phyloP scores from a whole-genome alignment of 2,888 invertebrate genomes.

The Cosmia trapezina region DNA sequence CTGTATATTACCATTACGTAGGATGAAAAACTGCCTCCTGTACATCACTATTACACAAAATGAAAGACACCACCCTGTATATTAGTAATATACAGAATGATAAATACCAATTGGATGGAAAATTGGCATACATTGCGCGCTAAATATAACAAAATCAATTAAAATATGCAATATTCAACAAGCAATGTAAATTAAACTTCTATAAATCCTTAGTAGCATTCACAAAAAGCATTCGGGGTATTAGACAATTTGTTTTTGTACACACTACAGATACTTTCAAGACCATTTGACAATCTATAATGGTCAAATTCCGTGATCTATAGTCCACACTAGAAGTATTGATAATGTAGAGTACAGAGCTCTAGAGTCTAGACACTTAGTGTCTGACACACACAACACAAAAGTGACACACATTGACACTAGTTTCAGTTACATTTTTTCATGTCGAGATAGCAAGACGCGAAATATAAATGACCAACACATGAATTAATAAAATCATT shows the following conservation, averaged over 20 bases:
- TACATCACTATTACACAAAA: not conserved
- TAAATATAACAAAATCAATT: not conserved
- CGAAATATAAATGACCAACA: not conserved
- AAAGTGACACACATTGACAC: slow-evolving; percentile 30
- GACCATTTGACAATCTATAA: slow-evolving; percentile 6
- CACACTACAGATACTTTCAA: slow-evolving; percentile 7
- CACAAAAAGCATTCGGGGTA: slow-evolving; percentile 10
- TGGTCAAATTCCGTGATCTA: not conserved
- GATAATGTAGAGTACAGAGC: not conserved
- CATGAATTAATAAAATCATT: no score
- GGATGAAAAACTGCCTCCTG: not conserved
- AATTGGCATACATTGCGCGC: not conserved
- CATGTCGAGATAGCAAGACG: no score
- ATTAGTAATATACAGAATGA: not conserved
- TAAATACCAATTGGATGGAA: not conserved
- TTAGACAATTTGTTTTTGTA: slow-evolving; percentile 18
- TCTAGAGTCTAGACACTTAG: slow-evolving; percentile 30
- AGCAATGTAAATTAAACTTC: not conserved
- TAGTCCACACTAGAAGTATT: slow-evolving; percentile 16
- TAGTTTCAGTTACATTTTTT: not conserved
- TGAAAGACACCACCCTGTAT: not conserved
- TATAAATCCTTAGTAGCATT: not conserved
- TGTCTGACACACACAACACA: slow-evolving; percentile 51
- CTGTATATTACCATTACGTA: not conserved
- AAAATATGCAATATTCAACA: not conserved